Evolutionary conservation across 2,113 vertebrate species (phyloP).

Genomic region (Erythrocebus patas): DNA sequence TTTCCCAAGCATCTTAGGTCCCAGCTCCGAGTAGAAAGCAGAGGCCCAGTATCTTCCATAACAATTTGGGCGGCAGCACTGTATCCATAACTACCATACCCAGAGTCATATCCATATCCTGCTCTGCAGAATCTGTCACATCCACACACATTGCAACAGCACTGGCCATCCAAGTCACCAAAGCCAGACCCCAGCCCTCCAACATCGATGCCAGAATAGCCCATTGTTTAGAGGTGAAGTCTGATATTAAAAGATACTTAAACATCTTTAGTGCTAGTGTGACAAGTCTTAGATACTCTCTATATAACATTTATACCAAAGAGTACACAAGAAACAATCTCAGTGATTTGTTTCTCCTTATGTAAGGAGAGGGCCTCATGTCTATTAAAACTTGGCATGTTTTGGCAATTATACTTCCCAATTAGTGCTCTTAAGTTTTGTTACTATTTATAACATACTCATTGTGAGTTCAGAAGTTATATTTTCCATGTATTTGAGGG

Average conservation of each 20-base stretch:
- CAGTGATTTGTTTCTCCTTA: neutral
- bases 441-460: neutral
- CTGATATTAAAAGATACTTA: neutral
- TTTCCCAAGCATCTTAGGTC: neutral
- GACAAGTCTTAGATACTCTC: neutral
- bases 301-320: neutral
- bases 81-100: neutral
- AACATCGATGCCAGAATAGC: neutral
- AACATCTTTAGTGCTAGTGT: neutral
- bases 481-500: neutral
- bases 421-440: neutral
- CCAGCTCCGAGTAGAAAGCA: neutral
- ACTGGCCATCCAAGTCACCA: neutral
- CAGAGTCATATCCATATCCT: neutral
- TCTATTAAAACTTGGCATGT: neutral
- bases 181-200: neutral
- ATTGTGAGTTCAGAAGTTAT: neutral
- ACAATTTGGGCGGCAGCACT: neutral
- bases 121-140: neutral
- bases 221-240: neutral
- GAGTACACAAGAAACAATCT: neutral
- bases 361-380: fast-evolving
- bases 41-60: neutral
- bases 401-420: neutral
- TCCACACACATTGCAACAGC: neutral